Conservation (phyloP, 30 jellyfish, hydroid and myxozoan species). For the Hydra vulgaris region DNA sequence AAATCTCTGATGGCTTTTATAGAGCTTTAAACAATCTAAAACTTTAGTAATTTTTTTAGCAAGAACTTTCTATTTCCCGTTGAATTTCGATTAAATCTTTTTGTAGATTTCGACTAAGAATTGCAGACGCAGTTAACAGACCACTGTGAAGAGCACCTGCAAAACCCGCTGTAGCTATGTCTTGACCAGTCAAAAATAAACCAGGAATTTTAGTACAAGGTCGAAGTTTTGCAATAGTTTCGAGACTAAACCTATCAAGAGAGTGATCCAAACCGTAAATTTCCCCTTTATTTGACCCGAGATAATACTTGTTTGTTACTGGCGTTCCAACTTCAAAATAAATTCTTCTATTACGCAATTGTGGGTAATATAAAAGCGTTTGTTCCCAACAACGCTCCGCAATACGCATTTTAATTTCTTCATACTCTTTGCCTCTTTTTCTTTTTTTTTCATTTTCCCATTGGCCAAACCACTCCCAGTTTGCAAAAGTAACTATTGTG, state of each 20-base stretch:
- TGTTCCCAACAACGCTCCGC: slow-evolving; percentile 86
- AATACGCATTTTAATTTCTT: slow-evolving; percentile 46
- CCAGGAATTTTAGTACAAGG: slow-evolving; percentile 70
- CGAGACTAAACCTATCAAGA: slow-evolving; percentile 47
- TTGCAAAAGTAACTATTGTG: slow-evolving; percentile 73
- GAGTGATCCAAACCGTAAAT: slow-evolving; percentile 80
- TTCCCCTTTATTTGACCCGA: slow-evolving; percentile 82
- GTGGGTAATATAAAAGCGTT: slow-evolving; percentile 66
- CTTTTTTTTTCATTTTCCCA: slow-evolving; percentile 71
- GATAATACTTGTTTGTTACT: slow-evolving; percentile 66
- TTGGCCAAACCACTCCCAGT: slow-evolving; percentile 74
- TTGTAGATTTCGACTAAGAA: slow-evolving; percentile 54
- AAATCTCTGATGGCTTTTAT: no score
- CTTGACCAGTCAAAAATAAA: slow-evolving; percentile 86
- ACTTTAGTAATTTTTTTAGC: no score
- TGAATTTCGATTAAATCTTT: slow-evolving; percentile 57
- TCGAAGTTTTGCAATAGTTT: slow-evolving; percentile 33
- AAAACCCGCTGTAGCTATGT: slow-evolving; percentile 70
- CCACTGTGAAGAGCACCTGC: slow-evolving; percentile 90
- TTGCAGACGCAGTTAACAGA: slow-evolving; percentile 63
- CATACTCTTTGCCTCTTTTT: slow-evolving; percentile 81
- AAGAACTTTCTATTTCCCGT: no score
- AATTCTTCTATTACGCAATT: slow-evolving; percentile 42
- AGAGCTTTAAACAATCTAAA: no score
- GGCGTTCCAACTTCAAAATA: slow-evolving; percentile 91